These are phyloP conservation scores for Myotis myotis DNA, from an alignment of 2,797 vertebrate species.

Conservation along the genomic window DNA sequence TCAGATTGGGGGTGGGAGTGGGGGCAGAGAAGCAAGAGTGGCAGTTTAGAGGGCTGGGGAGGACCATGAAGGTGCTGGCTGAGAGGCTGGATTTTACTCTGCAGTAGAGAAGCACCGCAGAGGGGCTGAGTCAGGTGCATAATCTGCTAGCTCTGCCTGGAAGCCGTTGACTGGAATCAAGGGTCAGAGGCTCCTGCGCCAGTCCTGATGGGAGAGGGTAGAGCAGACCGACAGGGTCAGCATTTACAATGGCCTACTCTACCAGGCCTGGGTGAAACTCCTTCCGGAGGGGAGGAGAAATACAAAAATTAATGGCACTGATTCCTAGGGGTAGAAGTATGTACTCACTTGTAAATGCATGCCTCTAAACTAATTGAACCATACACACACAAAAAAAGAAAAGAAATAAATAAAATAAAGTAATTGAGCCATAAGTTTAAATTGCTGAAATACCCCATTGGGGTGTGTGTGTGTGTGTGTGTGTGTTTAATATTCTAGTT, in stretches of 20 bases:
- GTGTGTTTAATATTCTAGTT: neutral
- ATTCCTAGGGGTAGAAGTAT: neutral
- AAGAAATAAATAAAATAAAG: no score
- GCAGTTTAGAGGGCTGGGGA: neutral
- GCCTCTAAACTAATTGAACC: neutral
- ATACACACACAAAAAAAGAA: neutral
- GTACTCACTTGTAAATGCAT: neutral
- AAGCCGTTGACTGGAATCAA: neutral
- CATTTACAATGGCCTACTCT: neutral
- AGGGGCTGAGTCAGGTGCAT: neutral
- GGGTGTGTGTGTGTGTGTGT: neutral
- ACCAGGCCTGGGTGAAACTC: neutral
- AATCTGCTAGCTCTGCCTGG: neutral
- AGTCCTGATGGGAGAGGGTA: neutral
- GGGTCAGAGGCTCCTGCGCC: neutral
- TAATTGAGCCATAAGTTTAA: neutral
- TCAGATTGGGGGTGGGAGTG: no score
- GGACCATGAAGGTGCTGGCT: neutral
- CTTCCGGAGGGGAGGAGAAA: neutral
- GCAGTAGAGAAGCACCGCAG: neutral
- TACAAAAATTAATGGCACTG: neutral
- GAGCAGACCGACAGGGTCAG: neutral
- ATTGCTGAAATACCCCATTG: neutral
- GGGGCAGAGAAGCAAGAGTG: neutral
- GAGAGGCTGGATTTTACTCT: neutral